These are phyloP conservation scores for Hippopotamyrus pictus DNA, from an alignment of 2,797 vertebrate genomes.

Conservation along the genomic window DNA sequence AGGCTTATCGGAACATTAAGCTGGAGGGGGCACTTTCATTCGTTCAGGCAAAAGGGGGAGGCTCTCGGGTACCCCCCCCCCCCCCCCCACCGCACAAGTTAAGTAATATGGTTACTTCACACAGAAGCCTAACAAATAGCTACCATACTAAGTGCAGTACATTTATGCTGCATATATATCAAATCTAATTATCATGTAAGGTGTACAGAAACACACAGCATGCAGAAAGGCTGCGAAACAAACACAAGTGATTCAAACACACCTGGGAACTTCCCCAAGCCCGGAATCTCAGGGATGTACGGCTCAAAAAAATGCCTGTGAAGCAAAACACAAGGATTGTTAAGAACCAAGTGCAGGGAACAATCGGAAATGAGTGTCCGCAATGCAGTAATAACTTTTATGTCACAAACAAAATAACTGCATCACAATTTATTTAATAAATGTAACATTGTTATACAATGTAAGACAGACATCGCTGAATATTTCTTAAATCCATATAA, in stretches of 20 bases:
- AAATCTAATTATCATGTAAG: background rate
- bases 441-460: background rate
- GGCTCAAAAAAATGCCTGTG: conserved; percentile 52
- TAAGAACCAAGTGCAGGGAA: background rate
- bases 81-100: background rate
- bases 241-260: conserved; percentile 4
- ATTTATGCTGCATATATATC: background rate
- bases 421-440: background rate
- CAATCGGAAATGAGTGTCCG: background rate
- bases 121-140: background rate
- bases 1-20: background rate
- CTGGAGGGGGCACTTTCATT: background rate
- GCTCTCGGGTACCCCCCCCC: background rate
- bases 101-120: background rate
- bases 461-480: background rate
- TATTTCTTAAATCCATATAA: background rate
- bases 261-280: conserved; percentile 55
- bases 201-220: background rate
- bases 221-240: background rate
- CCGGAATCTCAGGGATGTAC: conserved; percentile 51
- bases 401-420: background rate
- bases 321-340: background rate
- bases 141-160: background rate
- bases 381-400: background rate
- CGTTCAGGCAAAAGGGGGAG: background rate